Percentiles rank a stretch among this genome's conserved stretches.
phyloP scores from a whole-genome alignment of 2,797 vertebrate genomes.

The Numenius phaeopus region DNA sequence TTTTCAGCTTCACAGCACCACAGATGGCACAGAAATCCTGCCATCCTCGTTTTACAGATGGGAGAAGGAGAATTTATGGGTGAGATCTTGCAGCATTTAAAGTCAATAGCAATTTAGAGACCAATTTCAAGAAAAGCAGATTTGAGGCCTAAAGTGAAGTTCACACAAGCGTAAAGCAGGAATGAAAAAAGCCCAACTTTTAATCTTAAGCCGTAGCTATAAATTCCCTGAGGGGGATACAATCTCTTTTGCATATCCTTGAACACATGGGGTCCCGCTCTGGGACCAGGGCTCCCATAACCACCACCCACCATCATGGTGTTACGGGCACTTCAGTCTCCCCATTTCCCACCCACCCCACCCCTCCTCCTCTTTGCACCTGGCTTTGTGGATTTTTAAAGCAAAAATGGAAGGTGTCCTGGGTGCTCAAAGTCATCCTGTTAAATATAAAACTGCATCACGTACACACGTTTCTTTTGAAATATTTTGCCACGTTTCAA shows the following conservation, averaged over 20 bases:
- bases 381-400: not conserved
- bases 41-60: conserved; percentile 46
- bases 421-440: not conserved
- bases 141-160: conserved; percentile 15
- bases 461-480: not conserved
- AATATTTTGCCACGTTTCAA: not conserved
- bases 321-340: not conserved
- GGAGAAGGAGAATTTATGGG: conserved; percentile 58
- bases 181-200: not conserved
- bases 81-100: conserved; percentile 53
- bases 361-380: not conserved
- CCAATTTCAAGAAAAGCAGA: conserved; percentile 31
- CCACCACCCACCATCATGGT: fast-evolving
- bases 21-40: conserved; percentile 64
- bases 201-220: not conserved
- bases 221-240: not conserved
- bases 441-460: conserved; percentile 12
- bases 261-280: not conserved
- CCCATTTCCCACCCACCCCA: not conserved
- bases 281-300: not conserved
- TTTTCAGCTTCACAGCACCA: conserved; percentile 53
- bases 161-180: not conserved
- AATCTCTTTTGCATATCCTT: not conserved
- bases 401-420: not conserved
- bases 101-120: conserved; percentile 47